Evolutionary conservation across 2,113 vertebrate species (phyloP).

Genomic region (Glaucidium brasilianum): DNA sequence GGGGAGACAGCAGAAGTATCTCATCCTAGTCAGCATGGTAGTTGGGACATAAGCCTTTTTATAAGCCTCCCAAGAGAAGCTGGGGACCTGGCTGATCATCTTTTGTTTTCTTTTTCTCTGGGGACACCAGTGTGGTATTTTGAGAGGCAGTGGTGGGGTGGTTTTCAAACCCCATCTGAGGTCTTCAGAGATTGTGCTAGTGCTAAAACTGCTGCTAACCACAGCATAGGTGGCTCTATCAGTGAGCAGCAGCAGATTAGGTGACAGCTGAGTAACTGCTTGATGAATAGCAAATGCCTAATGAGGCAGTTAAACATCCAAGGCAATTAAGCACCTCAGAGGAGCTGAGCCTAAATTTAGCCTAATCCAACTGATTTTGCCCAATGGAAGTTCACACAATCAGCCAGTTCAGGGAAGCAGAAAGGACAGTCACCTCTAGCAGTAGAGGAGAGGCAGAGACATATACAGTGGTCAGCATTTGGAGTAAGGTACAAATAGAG

Average conservation of each 20-base stretch:
- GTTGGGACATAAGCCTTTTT: background rate
- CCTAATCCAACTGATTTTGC: background rate
- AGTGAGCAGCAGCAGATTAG: background rate
- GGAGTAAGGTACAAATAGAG: background rate
- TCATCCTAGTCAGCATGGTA: background rate
- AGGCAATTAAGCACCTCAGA: background rate
- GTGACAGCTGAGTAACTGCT: background rate
- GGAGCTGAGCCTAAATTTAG: background rate
- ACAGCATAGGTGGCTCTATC: accelerated
- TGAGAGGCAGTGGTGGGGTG: too few relatives aligned
- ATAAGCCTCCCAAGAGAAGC: background rate
- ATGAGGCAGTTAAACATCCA: background rate
- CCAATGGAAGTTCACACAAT: background rate
- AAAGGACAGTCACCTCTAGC: background rate
- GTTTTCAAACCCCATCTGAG: background rate
- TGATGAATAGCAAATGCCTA: background rate
- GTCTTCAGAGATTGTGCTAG: background rate
- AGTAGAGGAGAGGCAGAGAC: background rate
- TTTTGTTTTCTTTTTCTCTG: background rate
- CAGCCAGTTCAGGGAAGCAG: background rate
- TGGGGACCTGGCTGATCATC: background rate
- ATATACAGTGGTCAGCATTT: accelerated
- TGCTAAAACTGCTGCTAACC: background rate
- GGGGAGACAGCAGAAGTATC: background rate
- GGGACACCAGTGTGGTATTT: background rate